Evolutionary conservation across 2,888 invertebrate genomes (phyloP).

Genomic region (Dinocampus coccinellae): DNA sequence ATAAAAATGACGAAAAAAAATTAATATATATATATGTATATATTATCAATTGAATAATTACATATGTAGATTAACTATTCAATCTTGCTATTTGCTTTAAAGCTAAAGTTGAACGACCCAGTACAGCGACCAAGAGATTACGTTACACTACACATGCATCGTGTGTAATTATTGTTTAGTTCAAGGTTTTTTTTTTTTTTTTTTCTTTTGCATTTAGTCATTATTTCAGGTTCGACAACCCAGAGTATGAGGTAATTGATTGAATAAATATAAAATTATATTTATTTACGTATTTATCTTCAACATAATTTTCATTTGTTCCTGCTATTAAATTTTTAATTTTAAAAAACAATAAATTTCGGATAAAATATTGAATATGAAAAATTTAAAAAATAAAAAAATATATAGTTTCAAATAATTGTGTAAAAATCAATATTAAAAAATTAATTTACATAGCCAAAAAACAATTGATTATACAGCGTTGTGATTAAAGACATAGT

Average conservation of each 20-base stretch:
- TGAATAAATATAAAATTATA: not conserved
- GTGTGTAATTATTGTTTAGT: not conserved
- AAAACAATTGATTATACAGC: not conserved
- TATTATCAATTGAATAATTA: not conserved
- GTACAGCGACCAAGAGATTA: not conserved
- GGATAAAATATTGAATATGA: not conserved
- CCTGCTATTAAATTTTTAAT: not conserved
- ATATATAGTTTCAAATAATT: constrained; percentile 44
- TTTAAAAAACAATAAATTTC: not conserved
- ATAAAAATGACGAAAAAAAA: not conserved
- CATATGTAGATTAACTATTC: not conserved
- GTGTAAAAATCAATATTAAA: constrained; percentile 48
- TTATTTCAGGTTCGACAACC: constrained; percentile 36
- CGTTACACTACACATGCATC: not conserved
- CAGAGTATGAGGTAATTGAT: constrained; percentile 27
- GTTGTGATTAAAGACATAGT: constrained; percentile 15
- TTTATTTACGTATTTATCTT: not conserved
- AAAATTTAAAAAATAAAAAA: constrained; percentile 9
- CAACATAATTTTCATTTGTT: not conserved
- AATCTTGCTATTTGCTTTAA: not conserved
- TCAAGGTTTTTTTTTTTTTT: not conserved
- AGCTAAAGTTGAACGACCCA: constrained; percentile 3
- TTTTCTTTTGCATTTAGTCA: constrained; percentile 7
- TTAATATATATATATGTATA: not conserved
- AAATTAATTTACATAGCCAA: constrained; percentile 31